Evolutionary conservation across 64 coral and sea anemone genomes (phyloP).

Genomic region (Porites australiensis): DNA sequence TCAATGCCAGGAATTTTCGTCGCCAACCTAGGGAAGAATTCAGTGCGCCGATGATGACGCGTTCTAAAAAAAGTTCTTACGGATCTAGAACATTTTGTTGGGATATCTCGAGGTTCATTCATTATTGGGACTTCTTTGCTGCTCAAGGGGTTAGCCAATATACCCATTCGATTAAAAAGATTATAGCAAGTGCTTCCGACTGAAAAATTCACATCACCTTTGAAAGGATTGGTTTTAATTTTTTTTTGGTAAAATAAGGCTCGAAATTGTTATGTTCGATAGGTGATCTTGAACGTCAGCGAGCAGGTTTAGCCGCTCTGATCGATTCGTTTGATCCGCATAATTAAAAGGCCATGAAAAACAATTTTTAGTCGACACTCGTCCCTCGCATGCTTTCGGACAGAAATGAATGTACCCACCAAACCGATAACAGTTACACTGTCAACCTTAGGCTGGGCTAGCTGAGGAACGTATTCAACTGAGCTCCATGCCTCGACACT

Average conservation of each 20-base stretch:
- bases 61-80: not conserved
- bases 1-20: not conserved
- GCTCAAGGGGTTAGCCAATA: conserved; percentile 12
- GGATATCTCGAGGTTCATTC: conserved; percentile 17
- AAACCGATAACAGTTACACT: not conserved
- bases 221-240: not conserved
- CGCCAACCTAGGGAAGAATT: not conserved
- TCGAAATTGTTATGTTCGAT: not conserved
- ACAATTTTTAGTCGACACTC: not conserved
- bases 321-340: not conserved
- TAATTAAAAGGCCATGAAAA: conserved; percentile 18
- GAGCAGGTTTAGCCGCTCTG: not conserved
- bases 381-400: not conserved
- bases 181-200: not conserved
- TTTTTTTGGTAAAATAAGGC: not conserved
- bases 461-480: not conserved
- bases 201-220: conserved; percentile 15
- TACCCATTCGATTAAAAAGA: conserved; percentile 32
- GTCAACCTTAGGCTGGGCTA: too few relatives aligned
- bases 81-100: not conserved
- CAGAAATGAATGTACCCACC: not conserved
- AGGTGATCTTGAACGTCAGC: not conserved
- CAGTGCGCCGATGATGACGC: not conserved
- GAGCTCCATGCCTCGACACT: not conserved
- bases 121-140: conserved; percentile 34